Evolutionary conservation across 35 echinoderm and acorn worm genomes (phyloP), one percentile per base, ranked within the genome.

Genomic region (Eucidaris tribuloides): DNA sequence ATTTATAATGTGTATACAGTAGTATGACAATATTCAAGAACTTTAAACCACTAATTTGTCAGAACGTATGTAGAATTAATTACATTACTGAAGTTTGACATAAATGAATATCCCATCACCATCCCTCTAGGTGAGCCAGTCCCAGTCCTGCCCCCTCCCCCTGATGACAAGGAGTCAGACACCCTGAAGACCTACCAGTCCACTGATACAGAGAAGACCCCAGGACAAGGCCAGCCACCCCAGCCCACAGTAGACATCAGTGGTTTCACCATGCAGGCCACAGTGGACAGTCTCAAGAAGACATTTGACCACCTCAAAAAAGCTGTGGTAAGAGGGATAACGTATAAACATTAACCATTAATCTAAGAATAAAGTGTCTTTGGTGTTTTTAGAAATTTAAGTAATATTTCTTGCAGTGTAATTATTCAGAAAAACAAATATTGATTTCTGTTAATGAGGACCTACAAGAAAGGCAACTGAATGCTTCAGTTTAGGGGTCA

Each of bases 281-380:
- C 91, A 5, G 56, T 93, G 3, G 79, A 90, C 0, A 89, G 91
- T 56, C 74, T 99, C 37, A 81, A 64, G 35, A 99, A 93, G 79
- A 91, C 90, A 41, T 99, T 99, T 57, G 83, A 87, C 78, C 83
- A 93, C 57, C 86, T 99, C 44, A 92, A 90, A 80, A 99, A 90
- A 80, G 94, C 94, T 63, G 91, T 99, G 91, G 96, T 90, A 84
- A 93, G 86, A 89, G 44, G 19, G 0, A 30, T 30, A 4, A n/a
- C n/a, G 42, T 2, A 1, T 79, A 44, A 79, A 20, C 2, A 36
- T 46, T 40, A 46, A 58, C 3, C 13, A 15, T 68, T 11, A 14
- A 68, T 68, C 17, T 68, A 15, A 78, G 4, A 18, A 78, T 18
- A 46, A 19, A 20, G 6, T 77, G 39, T 77, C 9, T 33, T 43